Base-by-base conservation (phyloP, 2,113 vertebrate species). In the Gallinago paraguaiae region DNA sequence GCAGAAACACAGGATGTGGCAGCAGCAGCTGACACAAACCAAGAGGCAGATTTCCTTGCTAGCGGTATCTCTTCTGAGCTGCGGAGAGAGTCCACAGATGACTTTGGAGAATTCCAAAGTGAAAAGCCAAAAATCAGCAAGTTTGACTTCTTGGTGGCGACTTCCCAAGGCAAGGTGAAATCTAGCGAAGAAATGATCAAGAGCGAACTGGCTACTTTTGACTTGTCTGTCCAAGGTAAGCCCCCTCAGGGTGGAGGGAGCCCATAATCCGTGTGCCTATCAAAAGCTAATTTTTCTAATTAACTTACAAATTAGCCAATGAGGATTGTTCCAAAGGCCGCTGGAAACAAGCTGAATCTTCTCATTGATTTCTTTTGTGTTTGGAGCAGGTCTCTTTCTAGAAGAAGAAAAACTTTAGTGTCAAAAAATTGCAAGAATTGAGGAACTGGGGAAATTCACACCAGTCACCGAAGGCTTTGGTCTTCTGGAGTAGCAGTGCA, bases 131-230 rank as follows among this genome's bases (percentile, higher is more conserved):
- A 99, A 96, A 99, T 99, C 97, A 99, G 99, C 97, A 99, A 99
- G 97, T 99, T 99, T 63, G 99, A 99, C 97, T 99, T 99, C 96
- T 97, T 99, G 68, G 98, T 99, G 97, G 99, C 99, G 8, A 99
- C 98, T 51, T 96, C 99, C 39, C 99, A 99, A 94, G 95, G 98
- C 93, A 99, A 99, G 93, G 98, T 99, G 95, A 99, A 99, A 90
- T 99, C 99, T 82, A 99, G 99, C 9, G 99, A 99, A 94, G 99
- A 99, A 97, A 99, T 99, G 99, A 99, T 99, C 97, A 99, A 97
- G 97, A 99, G 98, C 9, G 99, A 99, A 68, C 98, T 99, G 90
- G 99, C 99, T 10, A 99, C 99, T 17, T 99, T 99, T 97, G 99
- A 99, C 96, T 98, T 99, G 82, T 99, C 98, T 51, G 99, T 99